phyloP scores from a whole-genome alignment of 2,888 invertebrate species.

The Metellina segmentata region DNA sequence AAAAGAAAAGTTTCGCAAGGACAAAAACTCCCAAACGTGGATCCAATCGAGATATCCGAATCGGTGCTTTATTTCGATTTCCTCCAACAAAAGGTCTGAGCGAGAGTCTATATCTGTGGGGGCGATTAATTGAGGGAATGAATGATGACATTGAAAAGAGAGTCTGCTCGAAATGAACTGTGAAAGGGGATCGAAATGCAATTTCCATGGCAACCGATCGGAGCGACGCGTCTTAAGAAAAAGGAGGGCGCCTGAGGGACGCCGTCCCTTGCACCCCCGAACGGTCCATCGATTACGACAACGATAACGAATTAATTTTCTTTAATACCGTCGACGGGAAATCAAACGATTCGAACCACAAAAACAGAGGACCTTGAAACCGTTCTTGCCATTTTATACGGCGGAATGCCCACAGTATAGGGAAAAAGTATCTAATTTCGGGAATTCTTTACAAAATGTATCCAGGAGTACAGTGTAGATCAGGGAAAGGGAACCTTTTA shows the following conservation, averaged over 20 bases:
- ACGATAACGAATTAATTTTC: constrained; percentile 52
- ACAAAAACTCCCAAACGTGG: background rate
- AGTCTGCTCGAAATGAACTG: constrained; percentile 29
- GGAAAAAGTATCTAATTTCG: no score
- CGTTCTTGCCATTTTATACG: no score
- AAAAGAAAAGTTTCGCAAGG: background rate
- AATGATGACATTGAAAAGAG: constrained; percentile 48
- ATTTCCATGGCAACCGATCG: constrained; percentile 51
- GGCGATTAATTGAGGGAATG: constrained; percentile 46
- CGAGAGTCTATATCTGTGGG: background rate
- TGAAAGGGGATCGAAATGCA: constrained; percentile 39
- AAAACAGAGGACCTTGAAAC: no score
- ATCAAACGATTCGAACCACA: no score
- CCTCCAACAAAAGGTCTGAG: background rate
- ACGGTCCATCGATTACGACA: constrained; percentile 61
- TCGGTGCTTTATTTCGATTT: no score
- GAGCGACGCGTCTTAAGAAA: constrained; percentile 60
- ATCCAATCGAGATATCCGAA: background rate
- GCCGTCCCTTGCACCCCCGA: constrained; percentile 59
- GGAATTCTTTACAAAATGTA: no score
- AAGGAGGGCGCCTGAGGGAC: constrained; percentile 74
- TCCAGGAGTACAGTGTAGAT: no score
- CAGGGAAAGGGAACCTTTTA: no score
- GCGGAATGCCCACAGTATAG: no score
- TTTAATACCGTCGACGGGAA: constrained; percentile 12